Percentiles rank a stretch among this genome's conserved stretches.
Conservation (phyloP, 2,888 invertebrate genomes). For the Hyposoter didymator region DNA sequence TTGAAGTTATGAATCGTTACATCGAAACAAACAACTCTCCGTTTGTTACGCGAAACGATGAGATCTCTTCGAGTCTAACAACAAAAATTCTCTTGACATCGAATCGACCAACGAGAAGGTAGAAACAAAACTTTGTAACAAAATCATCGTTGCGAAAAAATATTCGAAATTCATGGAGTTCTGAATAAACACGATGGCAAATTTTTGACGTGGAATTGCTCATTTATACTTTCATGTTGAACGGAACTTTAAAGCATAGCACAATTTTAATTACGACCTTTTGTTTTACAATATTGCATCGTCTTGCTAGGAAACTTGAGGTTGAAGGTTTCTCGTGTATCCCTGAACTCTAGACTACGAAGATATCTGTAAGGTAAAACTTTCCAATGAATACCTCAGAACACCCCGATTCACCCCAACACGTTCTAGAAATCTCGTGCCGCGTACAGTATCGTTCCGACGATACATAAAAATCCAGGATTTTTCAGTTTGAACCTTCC, state of each 20-base stretch:
- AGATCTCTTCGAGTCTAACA: background rate
- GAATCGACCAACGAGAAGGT: background rate
- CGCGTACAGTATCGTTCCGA: too few species aligned
- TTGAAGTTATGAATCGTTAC: background rate
- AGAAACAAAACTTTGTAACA: background rate
- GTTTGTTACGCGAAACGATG: too few species aligned
- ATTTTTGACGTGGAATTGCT: background rate
- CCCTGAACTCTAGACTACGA: background rate
- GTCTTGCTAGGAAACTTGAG: background rate
- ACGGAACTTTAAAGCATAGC: background rate
- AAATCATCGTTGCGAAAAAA: background rate
- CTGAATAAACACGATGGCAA: background rate
- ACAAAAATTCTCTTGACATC: background rate
- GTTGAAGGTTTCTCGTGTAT: conserved; percentile 24
- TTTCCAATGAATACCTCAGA: background rate
- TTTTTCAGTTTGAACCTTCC: too few species aligned
- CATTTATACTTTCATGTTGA: background rate
- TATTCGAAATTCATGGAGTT: background rate
- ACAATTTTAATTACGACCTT: background rate
- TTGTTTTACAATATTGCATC: conserved; percentile 5
- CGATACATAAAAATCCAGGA: too few species aligned
- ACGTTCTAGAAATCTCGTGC: too few species aligned
- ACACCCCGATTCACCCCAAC: background rate
- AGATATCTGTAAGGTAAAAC: background rate
- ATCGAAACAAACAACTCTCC: background rate